These are phyloP conservation scores for Alaudala cheleensis DNA, from an alignment of 2,113 vertebrate species.

Conservation along the genomic window DNA sequence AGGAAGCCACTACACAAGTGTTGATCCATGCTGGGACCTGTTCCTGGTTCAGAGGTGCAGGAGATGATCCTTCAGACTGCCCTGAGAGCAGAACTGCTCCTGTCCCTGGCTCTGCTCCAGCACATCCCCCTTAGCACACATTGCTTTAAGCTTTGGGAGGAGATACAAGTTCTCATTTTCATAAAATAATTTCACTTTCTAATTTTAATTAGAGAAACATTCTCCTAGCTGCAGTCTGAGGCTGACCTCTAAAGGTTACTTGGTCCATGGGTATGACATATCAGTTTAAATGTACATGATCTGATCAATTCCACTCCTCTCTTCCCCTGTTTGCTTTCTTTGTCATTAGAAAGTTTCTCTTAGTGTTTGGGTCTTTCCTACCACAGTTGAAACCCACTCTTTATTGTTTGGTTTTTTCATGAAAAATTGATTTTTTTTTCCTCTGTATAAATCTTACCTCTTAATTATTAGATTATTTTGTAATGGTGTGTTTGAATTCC, in stretches of 20 bases:
- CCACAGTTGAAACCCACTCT: background rate
- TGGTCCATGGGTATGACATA: background rate
- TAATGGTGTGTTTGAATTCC: background rate
- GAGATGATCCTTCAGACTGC: background rate
- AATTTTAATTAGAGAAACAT: background rate
- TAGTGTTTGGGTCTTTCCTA: background rate
- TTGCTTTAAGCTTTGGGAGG: background rate
- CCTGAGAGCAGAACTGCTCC: background rate
- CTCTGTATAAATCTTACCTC: background rate
- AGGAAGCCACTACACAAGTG: background rate
- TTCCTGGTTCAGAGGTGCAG: fast-evolving
- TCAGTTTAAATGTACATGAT: background rate
- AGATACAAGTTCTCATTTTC: background rate
- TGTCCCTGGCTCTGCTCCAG: background rate
- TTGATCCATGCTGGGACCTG: too few species aligned
- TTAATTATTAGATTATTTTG: background rate
- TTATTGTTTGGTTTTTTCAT: background rate
- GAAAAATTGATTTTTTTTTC: background rate
- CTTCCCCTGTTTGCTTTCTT: background rate
- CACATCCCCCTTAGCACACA: background rate
- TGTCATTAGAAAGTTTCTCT: background rate
- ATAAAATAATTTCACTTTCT: background rate
- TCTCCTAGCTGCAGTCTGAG: background rate
- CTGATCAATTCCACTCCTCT: background rate
- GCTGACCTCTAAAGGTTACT: background rate